Evolutionary conservation across 2,113 vertebrate species (phyloP), one percentile per base, ranked within the genome.

Genomic region (Macroglossus sobrinus): DNA sequence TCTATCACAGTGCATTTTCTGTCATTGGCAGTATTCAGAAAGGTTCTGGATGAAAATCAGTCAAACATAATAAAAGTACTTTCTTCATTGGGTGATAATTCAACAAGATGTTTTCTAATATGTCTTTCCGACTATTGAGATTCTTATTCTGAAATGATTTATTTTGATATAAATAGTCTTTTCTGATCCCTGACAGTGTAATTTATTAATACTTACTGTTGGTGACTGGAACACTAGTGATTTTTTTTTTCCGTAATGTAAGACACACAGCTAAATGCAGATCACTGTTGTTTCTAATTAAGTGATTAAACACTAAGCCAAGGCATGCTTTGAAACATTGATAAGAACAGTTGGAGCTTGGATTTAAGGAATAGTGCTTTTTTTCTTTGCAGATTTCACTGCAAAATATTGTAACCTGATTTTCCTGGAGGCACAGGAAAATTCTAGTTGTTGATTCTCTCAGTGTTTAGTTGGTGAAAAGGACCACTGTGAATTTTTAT

Each of bases 221-320:
- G 8, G 26, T 75, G 33, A 74, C 33, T 79, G 28, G 40, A 95
- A 63, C 4, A 89, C 33, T 40, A 74, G 7, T 87, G 63, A 74
- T 26, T 72, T 84, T 72, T 47, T 38, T 79, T 63, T 12, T 4
- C 16, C 33, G 68, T 96, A 43, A 38, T 90, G 63, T 84, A 88
- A 88, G 33, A 30, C 22, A 69, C 40, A n/a, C 14, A 80, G n/a
- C 57, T 91, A 79, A 86, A 55, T 93, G 38, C 26, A 84, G 50
- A 72, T 89, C 43, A 90, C 26, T 64, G 28, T 90, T 94, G 7
- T 82, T 97, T 95, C 40, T 88, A 69, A 81, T 82, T 87, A 87
- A 84, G 15, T 91, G 47, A 72, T 92, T 82, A 79, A 61, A 91
- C 57, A 53, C 24, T 55, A 68, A 63, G 19, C 33, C 24, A 91